Base-by-base conservation (phyloP, 2,888 invertebrate species). In the Acleris laterana region DNA sequence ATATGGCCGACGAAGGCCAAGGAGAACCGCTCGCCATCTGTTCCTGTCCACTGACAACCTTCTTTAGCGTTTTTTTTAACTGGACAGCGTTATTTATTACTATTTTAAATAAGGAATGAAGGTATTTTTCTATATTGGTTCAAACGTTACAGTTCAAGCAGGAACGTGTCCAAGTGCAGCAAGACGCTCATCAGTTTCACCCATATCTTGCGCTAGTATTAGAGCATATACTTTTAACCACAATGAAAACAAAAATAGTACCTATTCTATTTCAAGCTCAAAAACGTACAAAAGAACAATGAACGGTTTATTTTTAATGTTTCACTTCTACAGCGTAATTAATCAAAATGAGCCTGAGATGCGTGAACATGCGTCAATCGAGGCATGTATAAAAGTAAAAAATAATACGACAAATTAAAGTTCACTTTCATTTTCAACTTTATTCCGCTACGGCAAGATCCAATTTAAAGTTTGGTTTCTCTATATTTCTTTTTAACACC, bases 21-120 rank as follows among this genome's bases (percentile, higher is more conserved):
- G 90, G 89, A 74, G 63, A 82, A 72, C 84, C 28, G 69, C 74
- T 72, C 72, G 70, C 86, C 89, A 88, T 88, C 83, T 89, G 90
- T 81, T 79, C 72, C 73, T 32, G 58, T 38, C 38, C 32, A n/a
- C n/a, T 13, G 42, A 38, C 53, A 63, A 58, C 63, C 63, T 63
- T 63, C 58, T 46, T 42, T n/a, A 20, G 48, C 19, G 52, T 58
- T 55, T 65, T 65, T 60, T 55, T 60, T 20, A n/a, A 57, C n/a
- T 5, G n/a, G 49, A 49, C 19, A 19, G 49, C 49, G 7, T 49
- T 49, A 17, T 49, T 49, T 49, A 49, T 28, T 19, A n/a, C 32
- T 50, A 50, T 60, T 65, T 32, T 61, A 28, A 56, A 56, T 49
- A 25, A 28, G 16, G 28, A 44, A 48, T 4, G 44, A 3, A 32